Percentiles rank a stretch among this genome's conserved stretches.
phyloP scores from a whole-genome alignment of 2,888 invertebrate species.

The Brachylomia viminalis region DNA sequence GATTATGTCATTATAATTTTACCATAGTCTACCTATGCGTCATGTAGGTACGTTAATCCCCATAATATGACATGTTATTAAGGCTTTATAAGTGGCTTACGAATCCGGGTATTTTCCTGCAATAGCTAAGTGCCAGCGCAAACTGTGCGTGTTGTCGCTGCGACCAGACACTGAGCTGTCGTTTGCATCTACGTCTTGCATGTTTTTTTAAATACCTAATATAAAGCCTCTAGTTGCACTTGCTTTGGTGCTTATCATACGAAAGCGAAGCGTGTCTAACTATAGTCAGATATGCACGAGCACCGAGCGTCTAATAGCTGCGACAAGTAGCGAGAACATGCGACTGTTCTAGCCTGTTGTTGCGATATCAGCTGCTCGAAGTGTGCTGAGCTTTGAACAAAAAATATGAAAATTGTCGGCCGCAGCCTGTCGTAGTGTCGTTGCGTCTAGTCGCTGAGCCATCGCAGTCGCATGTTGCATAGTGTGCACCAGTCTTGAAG shows the following conservation, averaged over 20 bases:
- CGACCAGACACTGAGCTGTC: not conserved
- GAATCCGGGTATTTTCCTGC: constrained; percentile 34
- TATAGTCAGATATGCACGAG: not conserved
- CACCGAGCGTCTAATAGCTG: not conserved
- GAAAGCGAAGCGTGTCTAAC: not conserved
- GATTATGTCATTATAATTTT: constrained; percentile 52
- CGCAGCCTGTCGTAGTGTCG: not conserved
- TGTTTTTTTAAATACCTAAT: not conserved
- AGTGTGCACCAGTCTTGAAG: no score
- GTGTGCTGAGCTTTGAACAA: not conserved
- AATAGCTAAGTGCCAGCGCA: not conserved
- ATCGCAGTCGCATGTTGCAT: no score
- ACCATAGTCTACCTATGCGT: constrained; percentile 21
- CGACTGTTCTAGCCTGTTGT: not conserved
- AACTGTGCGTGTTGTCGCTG: not conserved
- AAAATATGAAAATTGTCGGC: not conserved
- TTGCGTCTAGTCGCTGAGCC: not conserved
- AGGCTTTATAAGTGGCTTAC: not conserved
- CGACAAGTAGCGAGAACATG: not conserved
- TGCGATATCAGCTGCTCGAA: not conserved
- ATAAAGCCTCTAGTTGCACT: not conserved
- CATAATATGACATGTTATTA: constrained; percentile 5
- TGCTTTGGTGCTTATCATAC: not conserved
- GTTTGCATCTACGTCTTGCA: not conserved
- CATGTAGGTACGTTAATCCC: constrained; percentile 37